A percentile compares a stretch with the other conserved stretches of the same genome.
Conservation (phyloP, 2,797 vertebrate species). For the Antrozous pallidus region DNA sequence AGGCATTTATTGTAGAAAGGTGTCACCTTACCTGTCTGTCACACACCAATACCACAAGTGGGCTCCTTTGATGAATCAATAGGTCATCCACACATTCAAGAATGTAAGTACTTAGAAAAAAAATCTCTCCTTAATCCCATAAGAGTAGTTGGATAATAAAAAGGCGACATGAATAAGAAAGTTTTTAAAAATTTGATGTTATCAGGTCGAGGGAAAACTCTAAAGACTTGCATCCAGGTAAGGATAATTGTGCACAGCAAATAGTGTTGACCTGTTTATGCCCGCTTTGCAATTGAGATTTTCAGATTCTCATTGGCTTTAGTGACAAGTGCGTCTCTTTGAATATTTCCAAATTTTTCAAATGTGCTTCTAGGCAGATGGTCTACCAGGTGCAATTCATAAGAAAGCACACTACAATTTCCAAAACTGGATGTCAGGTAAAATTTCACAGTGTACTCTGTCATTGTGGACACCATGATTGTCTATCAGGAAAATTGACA, state of each 20-base stretch:
- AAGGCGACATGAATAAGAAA: neutral
- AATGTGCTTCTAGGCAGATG: neutral
- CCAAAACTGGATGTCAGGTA: neutral
- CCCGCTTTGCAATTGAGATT: neutral
- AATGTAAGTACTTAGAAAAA: neutral
- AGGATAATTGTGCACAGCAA: neutral
- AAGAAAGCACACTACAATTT: neutral
- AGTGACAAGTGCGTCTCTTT: neutral
- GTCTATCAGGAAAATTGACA: neutral
- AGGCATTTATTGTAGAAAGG: neutral
- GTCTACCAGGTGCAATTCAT: neutral
- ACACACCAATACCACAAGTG: fast-evolving
- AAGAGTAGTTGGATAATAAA: neutral
- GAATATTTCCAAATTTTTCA: neutral
- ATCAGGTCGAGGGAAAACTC: neutral
- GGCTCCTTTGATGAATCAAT: neutral
- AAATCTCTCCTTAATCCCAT: neutral
- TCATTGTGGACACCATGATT: neutral
- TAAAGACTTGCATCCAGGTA: neutral
- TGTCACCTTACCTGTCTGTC: neutral
- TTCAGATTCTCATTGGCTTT: neutral
- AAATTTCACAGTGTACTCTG: neutral
- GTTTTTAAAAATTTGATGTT: neutral
- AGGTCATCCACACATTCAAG: neutral
- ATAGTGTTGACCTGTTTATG: neutral